phyloP scores from a whole-genome alignment of 2,888 invertebrate genomes.

The Mimachlamys varia region DNA sequence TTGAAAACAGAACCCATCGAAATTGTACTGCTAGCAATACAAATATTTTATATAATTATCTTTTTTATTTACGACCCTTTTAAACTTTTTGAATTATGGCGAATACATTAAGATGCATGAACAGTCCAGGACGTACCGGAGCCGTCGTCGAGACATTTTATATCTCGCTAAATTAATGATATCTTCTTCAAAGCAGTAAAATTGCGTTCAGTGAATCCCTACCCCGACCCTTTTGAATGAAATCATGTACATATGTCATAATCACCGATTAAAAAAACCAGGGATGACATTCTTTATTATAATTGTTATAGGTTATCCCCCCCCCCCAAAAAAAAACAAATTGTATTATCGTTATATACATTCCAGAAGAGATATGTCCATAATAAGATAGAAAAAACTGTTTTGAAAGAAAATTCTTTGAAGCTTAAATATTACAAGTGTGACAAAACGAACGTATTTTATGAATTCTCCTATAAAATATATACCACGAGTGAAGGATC shows the following conservation, averaged over 20 bases:
- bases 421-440: no score
- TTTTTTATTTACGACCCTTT: not conserved
- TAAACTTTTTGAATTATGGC: not conserved
- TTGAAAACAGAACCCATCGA: not conserved
- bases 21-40: not conserved
- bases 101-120: not conserved
- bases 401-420: not conserved
- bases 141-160: not conserved
- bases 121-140: not conserved
- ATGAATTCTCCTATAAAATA: no score
- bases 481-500: no score
- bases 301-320: not conserved
- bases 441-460: no score
- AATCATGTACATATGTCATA: constrained; percentile 6
- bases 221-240: not conserved
- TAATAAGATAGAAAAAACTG: not conserved
- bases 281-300: not conserved
- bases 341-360: not conserved
- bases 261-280: not conserved
- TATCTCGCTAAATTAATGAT: not conserved
- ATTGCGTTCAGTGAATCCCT: not conserved
- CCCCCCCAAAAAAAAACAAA: no score
- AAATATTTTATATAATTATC: not conserved
- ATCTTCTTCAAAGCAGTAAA: not conserved
- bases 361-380: not conserved